Percentiles rank a stretch among this genome's conserved stretches.
phyloP scores from a whole-genome alignment of 2,888 invertebrate species.

The Tetragnatha montana region DNA sequence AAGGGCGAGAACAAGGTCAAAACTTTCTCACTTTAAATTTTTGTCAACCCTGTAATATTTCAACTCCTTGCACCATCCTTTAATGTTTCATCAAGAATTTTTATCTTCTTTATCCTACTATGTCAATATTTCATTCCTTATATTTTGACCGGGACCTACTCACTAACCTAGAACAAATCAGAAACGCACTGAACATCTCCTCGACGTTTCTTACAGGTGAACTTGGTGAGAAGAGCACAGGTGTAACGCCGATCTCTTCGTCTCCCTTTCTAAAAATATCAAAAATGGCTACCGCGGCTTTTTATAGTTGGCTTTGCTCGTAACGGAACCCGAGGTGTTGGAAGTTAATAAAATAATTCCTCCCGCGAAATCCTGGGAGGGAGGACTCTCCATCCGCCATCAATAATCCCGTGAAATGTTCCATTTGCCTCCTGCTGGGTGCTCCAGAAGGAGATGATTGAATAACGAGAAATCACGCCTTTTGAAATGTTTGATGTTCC shows the following conservation, averaged over 20 bases:
- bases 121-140: too few species aligned
- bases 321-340: conserved; percentile 1
- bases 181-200: background rate
- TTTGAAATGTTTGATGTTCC: background rate
- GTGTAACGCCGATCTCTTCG: conserved; percentile 18
- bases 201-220: conserved; percentile 4
- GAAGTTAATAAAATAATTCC: conserved; percentile 50
- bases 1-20: too few species aligned
- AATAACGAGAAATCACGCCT: conserved; percentile 27
- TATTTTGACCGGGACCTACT: too few species aligned
- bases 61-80: too few species aligned
- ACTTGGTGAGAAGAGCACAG: conserved; percentile 12
- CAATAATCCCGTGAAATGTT: conserved; percentile 27
- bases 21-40: too few species aligned
- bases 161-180: too few species aligned
- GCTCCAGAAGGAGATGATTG: conserved; percentile 4
- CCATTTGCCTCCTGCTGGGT: conserved; percentile 18
- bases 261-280: conserved; percentile 29
- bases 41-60: too few species aligned
- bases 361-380: conserved; percentile 7
- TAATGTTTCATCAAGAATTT: too few species aligned
- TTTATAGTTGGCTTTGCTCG: conserved; percentile 26
- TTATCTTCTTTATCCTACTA: too few species aligned
- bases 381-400: background rate
- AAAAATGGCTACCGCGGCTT: conserved; percentile 30